phyloP scores from a whole-genome alignment of 2,113 vertebrate genomes.

The Cyphomyrus discorhynchus region DNA sequence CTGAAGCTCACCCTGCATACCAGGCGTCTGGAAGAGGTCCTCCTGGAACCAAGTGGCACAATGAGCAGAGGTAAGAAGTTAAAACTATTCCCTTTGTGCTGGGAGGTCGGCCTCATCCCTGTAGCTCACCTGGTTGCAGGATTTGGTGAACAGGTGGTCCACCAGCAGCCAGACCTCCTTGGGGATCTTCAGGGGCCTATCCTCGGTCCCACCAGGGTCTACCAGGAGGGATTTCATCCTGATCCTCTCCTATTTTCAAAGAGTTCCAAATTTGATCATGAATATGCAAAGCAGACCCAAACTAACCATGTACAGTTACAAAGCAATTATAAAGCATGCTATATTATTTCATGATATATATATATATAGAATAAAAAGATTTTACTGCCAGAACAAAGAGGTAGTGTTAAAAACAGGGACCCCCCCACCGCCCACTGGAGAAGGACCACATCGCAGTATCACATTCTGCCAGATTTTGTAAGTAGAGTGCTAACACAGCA shows the following conservation, averaged over 20 bases:
- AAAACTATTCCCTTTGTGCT: not conserved
- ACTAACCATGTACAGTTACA: not conserved
- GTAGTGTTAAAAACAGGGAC: not conserved
- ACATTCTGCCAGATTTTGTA: slow-evolving; percentile 39
- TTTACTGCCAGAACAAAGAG: not conserved
- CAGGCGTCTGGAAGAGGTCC: slow-evolving; percentile 94
- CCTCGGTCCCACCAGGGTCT: slow-evolving; percentile 61
- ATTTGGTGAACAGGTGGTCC: slow-evolving; percentile 83
- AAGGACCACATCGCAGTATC: slow-evolving; percentile 30
- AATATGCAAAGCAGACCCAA: not conserved
- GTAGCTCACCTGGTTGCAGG: slow-evolving; percentile 78
- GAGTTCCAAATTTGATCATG: not conserved
- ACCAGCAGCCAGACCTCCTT: slow-evolving; percentile 97
- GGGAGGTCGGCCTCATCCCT: not conserved
- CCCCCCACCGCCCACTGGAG: not conserved
- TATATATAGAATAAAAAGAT: no score
- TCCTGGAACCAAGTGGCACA: slow-evolving; percentile 60
- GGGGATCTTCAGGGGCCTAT: slow-evolving; percentile 79
- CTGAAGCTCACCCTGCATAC: slow-evolving; percentile 86
- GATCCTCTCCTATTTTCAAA: slow-evolving; percentile 68
- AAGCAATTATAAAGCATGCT: not conserved
- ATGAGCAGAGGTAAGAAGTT: not conserved
- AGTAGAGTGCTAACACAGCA: slow-evolving; percentile 39
- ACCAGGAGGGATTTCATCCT: slow-evolving; percentile 63
- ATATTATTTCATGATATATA: not conserved